Conservation (phyloP, 1,140 invertebrate species). For the Euwallacea similis region DNA sequence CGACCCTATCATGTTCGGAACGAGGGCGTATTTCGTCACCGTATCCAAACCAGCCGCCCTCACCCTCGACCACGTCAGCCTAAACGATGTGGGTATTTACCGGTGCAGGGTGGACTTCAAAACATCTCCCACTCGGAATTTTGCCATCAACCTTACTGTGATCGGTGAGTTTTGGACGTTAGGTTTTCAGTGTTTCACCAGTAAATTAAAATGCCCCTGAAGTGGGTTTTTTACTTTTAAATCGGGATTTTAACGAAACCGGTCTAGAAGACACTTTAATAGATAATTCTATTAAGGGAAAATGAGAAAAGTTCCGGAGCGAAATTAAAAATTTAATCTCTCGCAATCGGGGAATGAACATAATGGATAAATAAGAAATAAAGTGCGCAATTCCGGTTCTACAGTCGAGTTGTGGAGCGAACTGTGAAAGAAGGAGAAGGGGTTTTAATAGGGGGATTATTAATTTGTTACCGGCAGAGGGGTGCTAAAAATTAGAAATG, state of each 20-base stretch:
- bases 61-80: constrained; percentile 77
- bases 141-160: constrained; percentile 86
- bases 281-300: constrained; percentile 19
- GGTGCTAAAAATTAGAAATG: no score
- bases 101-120: constrained; percentile 88
- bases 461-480: no score
- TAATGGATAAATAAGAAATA: constrained; percentile 7
- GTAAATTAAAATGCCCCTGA: not conserved
- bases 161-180: constrained; percentile 70
- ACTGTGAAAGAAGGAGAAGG: no score
- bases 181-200: not conserved
- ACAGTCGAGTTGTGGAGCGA: no score
- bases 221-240: not conserved
- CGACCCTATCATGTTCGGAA: constrained; percentile 72
- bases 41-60: constrained; percentile 73
- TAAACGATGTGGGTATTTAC: constrained; percentile 82
- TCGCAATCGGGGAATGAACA: constrained; percentile 10
- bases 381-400: not conserved
- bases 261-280: not conserved
- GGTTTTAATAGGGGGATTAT: no score
- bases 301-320: constrained; percentile 14
- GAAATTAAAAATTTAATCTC: constrained; percentile 22
- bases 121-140: constrained; percentile 87
- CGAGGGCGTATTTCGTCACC: constrained; percentile 78
- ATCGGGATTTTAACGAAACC: constrained; percentile 5